Percentiles rank a stretch among this genome's conserved stretches.
phyloP scores from a whole-genome alignment of 2,888 invertebrate species.

The Zygothrica quintamaculata region DNA sequence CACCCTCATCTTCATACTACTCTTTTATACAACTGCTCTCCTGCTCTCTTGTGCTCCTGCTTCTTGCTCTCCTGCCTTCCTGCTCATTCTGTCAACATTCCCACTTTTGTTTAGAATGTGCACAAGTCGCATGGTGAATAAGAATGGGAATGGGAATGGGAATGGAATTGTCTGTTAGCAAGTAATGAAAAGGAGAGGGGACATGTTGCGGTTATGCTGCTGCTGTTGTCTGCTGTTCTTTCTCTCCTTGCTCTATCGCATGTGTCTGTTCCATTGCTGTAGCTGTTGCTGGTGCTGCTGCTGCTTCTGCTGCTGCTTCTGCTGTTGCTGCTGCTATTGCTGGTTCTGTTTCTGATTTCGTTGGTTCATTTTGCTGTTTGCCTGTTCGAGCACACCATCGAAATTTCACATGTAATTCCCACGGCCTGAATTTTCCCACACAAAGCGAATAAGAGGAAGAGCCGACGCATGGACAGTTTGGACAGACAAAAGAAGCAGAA shows the following conservation, averaged over 20 bases:
- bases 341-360: slow-evolving; percentile 41
- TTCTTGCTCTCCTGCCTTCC: slow-evolving; percentile 9
- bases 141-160: slow-evolving; percentile 30
- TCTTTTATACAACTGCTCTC: slow-evolving; percentile 5
- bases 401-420: slow-evolving; percentile 85
- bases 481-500: slow-evolving; percentile 53
- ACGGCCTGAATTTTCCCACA: slow-evolving; percentile 85
- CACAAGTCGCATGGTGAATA: slow-evolving; percentile 18
- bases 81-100: slow-evolving; percentile 14
- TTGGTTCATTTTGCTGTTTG: slow-evolving; percentile 75
- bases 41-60: too few species aligned
- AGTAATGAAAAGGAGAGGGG: slow-evolving; percentile 14
- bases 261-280: slow-evolving; percentile 11
- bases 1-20: background rate
- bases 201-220: slow-evolving; percentile 45
- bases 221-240: background rate
- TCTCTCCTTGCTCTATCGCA: slow-evolving; percentile 1
- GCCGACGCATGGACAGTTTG: slow-evolving; percentile 61
- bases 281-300: too few species aligned
- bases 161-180: slow-evolving; percentile 14
- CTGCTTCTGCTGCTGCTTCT: too few species aligned
- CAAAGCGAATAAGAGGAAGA: slow-evolving; percentile 72
- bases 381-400: slow-evolving; percentile 84
- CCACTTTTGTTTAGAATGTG: slow-evolving; percentile 38
- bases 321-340: too few species aligned